Conservation (phyloP, 2,888 invertebrate genomes). For the Zygaena filipendulae region DNA sequence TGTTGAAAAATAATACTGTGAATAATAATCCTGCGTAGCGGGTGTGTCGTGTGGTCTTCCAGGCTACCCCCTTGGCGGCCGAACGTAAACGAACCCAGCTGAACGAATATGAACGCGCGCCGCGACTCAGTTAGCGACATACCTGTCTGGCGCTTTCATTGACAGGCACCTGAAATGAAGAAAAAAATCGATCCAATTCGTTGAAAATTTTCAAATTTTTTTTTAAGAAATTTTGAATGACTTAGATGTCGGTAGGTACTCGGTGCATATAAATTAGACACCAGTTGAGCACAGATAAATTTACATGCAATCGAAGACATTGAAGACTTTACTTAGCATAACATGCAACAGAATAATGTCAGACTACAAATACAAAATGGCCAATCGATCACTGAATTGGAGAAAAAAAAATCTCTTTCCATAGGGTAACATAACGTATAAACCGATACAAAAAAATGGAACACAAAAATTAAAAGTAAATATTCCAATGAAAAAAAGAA, state of each 20-base stretch:
- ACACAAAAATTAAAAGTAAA: constrained; percentile 63
- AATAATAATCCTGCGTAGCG: constrained; percentile 57
- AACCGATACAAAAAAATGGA: constrained; percentile 36
- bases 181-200: constrained; percentile 73
- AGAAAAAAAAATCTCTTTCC: no score
- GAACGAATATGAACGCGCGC: constrained; percentile 57
- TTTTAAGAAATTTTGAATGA: constrained; percentile 35
- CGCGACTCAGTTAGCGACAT: constrained; percentile 63
- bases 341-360: no score
- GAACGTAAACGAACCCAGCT: constrained; percentile 58
- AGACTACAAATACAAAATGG: no score
- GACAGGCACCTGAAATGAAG: constrained; percentile 80
- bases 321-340: constrained; percentile 2
- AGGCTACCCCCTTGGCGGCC: constrained; percentile 61
- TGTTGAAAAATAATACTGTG: constrained; percentile 55
- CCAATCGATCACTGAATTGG: no score
- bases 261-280: constrained; percentile 16
- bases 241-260: constrained; percentile 15
- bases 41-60: constrained; percentile 63
- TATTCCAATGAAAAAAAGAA: constrained; percentile 48
- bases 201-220: constrained; percentile 70
- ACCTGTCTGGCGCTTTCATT: constrained; percentile 81
- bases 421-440: no score
- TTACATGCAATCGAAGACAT: constrained; percentile 47
- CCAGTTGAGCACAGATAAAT: constrained; percentile 60